These are phyloP conservation scores for Leptodirus hochenwartii DNA, from an alignment of 2,888 invertebrate genomes.

Conservation along the genomic window DNA sequence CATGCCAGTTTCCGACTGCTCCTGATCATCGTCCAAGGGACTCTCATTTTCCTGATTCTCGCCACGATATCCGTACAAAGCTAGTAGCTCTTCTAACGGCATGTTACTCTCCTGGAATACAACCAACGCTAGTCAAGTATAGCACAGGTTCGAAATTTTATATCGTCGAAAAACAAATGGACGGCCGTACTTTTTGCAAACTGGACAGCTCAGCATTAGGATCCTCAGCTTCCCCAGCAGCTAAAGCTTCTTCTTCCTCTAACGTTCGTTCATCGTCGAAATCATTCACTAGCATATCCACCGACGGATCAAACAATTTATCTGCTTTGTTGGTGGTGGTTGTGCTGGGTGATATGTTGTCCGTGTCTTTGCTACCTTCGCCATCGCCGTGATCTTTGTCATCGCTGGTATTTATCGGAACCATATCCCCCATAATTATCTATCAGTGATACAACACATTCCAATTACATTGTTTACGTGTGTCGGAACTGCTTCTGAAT, in stretches of 20 bases:
- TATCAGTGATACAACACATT: too few relatives aligned
- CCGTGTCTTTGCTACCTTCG: too few relatives aligned
- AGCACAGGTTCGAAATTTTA: constrained; percentile 1
- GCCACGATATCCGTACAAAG: constrained; percentile 57
- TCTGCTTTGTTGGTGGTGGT: constrained; percentile 27
- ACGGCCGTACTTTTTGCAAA: constrained; percentile 47
- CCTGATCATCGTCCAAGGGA: constrained; percentile 26
- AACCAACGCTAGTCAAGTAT: constrained; percentile 1
- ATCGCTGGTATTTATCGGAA: too few relatives aligned
- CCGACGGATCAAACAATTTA: constrained; percentile 72
- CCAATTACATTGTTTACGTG: too few relatives aligned
- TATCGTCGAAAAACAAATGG: constrained; percentile 5
- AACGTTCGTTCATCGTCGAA: constrained; percentile 93
- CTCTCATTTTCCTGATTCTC: constrained; percentile 25
- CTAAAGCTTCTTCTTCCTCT: constrained; percentile 92
- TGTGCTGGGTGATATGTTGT: too few relatives aligned
- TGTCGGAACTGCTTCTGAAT: too few relatives aligned
- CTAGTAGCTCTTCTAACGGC: constrained; percentile 84
- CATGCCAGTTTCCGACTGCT: constrained; percentile 27
- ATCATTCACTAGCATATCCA: constrained; percentile 95
- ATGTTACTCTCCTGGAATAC: constrained; percentile 69
- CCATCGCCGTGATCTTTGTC: too few relatives aligned
- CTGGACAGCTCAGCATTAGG: constrained; percentile 77
- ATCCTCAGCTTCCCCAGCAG: constrained; percentile 69
- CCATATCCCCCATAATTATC: too few relatives aligned